Conservation (phyloP, 2,888 invertebrate genomes). For the Drosophila testacea region DNA sequence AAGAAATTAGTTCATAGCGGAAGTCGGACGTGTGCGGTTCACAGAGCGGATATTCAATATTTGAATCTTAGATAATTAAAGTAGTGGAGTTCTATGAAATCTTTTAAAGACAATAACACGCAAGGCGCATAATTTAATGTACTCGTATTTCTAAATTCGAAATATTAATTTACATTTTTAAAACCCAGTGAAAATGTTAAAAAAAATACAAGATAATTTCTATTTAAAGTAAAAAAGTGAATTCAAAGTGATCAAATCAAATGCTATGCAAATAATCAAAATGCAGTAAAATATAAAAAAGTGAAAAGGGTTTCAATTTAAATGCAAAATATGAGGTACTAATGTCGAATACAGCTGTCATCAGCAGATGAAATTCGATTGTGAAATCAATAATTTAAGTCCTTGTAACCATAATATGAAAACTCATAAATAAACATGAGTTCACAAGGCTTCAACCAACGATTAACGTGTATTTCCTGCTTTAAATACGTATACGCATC, state of each 20-base stretch:
- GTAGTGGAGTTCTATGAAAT: neutral
- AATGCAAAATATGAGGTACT: neutral
- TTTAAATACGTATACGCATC: constrained; percentile 10
- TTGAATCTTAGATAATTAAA: neutral
- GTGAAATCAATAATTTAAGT: neutral
- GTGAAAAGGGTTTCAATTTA: neutral
- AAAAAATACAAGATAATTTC: neutral
- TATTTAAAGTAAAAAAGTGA: neutral
- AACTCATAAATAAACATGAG: no score
- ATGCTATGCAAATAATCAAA: neutral
- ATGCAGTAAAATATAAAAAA: neutral
- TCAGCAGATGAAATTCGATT: neutral
- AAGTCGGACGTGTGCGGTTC: constrained; percentile 23
- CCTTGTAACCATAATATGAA: neutral
- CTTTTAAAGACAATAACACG: neutral
- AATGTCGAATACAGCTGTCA: neutral
- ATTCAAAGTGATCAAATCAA: neutral
- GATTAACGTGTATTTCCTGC: constrained; percentile 10
- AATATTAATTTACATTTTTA: neutral
- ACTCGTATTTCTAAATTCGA: no score
- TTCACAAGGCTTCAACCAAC: neutral
- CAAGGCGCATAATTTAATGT: neutral
- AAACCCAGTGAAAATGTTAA: neutral
- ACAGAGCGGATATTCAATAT: constrained; percentile 6
- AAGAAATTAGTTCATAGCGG: constrained; percentile 41